Evolutionary conservation across 2,113 vertebrate genomes (phyloP).

Genomic region (Chloropsis hardwickii): DNA sequence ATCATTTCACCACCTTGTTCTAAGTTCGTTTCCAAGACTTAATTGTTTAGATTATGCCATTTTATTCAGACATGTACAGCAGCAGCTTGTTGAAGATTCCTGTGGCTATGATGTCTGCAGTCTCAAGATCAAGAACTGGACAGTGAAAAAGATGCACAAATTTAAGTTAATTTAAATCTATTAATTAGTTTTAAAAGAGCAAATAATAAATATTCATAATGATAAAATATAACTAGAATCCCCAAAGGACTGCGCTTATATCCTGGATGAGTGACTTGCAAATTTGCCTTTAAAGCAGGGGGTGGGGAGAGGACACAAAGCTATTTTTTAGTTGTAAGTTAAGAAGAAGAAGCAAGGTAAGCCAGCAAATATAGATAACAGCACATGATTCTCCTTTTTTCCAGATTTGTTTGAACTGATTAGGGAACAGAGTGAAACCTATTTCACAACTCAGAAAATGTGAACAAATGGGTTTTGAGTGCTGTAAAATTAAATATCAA

Average conservation of each 20-base stretch:
- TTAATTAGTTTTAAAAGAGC: not conserved
- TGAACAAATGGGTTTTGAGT: conserved; percentile 10
- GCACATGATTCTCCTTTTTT: not conserved
- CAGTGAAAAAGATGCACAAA: not conserved
- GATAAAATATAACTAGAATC: not conserved
- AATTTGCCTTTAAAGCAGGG: not conserved
- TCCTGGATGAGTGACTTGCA: not conserved
- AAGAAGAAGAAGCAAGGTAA: not conserved
- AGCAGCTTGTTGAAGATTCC: not conserved
- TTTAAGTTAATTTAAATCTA: not conserved
- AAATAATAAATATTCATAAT: not conserved
- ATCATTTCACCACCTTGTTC: not conserved
- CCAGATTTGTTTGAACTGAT: not conserved
- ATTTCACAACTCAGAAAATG: not conserved
- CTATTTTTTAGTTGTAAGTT: not conserved
- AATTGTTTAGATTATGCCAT: not conserved
- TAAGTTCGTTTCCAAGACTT: not conserved
- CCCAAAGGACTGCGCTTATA: not conserved
- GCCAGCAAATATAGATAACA: not conserved
- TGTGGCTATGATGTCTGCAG: not conserved
- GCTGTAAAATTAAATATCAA: conserved; percentile 13
- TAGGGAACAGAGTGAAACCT: not conserved
- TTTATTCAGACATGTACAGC: not conserved
- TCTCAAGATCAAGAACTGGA: not conserved
- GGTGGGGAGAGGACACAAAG: not conserved